Base-by-base conservation (phyloP, 2,888 invertebrate species). In the Oscheius sp. region DNA sequence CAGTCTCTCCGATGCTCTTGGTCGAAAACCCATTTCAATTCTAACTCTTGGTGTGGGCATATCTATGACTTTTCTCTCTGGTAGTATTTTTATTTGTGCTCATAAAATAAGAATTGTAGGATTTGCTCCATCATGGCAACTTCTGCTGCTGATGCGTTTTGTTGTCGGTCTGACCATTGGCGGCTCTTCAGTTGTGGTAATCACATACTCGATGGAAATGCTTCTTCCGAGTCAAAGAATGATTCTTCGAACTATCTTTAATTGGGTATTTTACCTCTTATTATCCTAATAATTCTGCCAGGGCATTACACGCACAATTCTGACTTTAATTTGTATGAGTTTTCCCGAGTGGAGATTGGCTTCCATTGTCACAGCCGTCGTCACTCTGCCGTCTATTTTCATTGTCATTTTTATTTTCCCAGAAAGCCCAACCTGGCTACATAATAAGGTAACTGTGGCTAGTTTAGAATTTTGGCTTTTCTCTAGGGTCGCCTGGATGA, bases 381-480 rank as follows among this genome's bases (percentile, higher is more conserved):
- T 81, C 18, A 79, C 85, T 7, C 63, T 81, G 29, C 87, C 87
- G 7, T 82, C 83, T 2, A 74, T 87, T 5, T 27, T 88, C 3
- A 84, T 87, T 53, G 74, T 87, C n/a, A 56, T 85, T 25, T 87
- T 87, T 69, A 69, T 88, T 12, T 82, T 87, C 59, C 87, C 87
- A 7, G 87, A 87, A 61, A 85, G 85, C 64, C 87, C 87, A 12
- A 87, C 85, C 2, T 87, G 87, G 87, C 82, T 87, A 18, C 85
- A 87, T 58, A 80, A 84, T 58, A 85, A 85, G n/a, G n/a, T n/a
- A n/a, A n/a, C n/a, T n/a, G n/a, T n/a, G n/a, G n/a, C n/a, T n/a
- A n/a, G n/a, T 81, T 74, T 21, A 27, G 23, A 56, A 7, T 27
- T 12, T 21, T 13, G n/a, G n/a, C n/a, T n/a, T 79, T n/a, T n/a